These are phyloP conservation scores for Epicauta chinensis DNA, from an alignment of 1,140 invertebrate species.

Conservation along the genomic window DNA sequence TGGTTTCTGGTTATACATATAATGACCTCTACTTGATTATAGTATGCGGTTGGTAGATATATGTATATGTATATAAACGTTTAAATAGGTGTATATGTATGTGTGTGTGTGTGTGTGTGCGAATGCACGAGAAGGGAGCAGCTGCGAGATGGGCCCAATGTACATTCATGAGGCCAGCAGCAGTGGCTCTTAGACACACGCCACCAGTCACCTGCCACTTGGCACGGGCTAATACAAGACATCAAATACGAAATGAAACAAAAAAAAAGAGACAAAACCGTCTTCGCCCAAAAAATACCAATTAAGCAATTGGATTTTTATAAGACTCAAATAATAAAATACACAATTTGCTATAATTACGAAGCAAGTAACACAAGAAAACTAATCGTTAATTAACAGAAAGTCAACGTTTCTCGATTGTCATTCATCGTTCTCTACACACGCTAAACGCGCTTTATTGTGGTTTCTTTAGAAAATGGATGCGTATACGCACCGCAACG, in stretches of 20 bases:
- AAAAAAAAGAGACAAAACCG: slow-evolving; percentile 21
- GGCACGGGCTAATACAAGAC: slow-evolving; percentile 26
- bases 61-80: slow-evolving; percentile 3
- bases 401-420: too few species aligned
- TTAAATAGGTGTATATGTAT: too few species aligned
- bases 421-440: too few species aligned
- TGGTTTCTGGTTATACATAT: not conserved
- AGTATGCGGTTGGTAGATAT: not conserved
- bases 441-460: too few species aligned
- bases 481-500: too few species aligned
- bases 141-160: slow-evolving; percentile 33
- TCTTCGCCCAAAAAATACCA: too few species aligned
- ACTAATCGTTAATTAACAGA: too few species aligned
- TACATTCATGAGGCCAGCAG: slow-evolving; percentile 32
- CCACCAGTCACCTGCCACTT: slow-evolving; percentile 34
- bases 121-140: slow-evolving; percentile 22
- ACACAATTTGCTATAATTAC: too few species aligned
- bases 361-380: too few species aligned
- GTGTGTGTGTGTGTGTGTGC: not conserved
- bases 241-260: slow-evolving; percentile 30
- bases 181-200: slow-evolving; percentile 29
- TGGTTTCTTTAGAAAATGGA: too few species aligned
- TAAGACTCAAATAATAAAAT: too few species aligned
- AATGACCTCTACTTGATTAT: slow-evolving; percentile 1
- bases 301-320: too few species aligned